phyloP scores from a whole-genome alignment of 2,113 vertebrate species.

The Acanthochromis polyacanthus region DNA sequence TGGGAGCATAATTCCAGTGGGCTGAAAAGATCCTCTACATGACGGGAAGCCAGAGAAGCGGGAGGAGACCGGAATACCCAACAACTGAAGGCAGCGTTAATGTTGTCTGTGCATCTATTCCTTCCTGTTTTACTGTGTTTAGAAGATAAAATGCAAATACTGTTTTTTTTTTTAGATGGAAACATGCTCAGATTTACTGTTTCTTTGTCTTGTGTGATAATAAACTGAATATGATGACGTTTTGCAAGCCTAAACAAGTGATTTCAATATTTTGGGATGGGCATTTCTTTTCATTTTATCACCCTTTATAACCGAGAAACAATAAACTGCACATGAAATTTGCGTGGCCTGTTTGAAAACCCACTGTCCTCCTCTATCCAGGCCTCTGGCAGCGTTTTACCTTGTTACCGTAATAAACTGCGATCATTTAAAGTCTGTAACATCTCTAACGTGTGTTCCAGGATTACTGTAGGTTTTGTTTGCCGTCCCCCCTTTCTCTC shows the following conservation, averaged over 20 bases:
- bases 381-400: conserved; percentile 12
- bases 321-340: no score
- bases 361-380: neutral
- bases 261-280: no score
- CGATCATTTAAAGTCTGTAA: conserved; percentile 8
- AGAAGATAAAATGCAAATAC: no score
- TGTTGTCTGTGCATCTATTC: neutral
- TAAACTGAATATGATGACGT: no score
- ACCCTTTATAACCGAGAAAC: neutral
- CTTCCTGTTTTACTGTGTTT: neutral
- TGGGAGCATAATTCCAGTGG: conserved; percentile 67
- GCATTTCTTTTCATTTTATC: neutral
- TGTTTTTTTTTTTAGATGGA: no score
- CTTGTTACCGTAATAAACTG: conserved; percentile 20
- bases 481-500: conserved; percentile 35
- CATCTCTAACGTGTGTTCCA: conserved; percentile 19
- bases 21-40: conserved; percentile 80
- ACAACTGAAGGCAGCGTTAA: neutral
- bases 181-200: no score
- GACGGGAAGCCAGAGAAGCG: conserved; percentile 55
- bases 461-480: conserved; percentile 14
- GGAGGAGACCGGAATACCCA: conserved; percentile 50
- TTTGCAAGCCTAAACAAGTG: no score
- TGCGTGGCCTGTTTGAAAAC: no score
- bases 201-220: no score